A percentile compares a stretch with the other conserved stretches of the same genome.
Evolutionary conservation across 2,888 invertebrate species (phyloP).

Genomic region (Spodoptera littoralis): DNA sequence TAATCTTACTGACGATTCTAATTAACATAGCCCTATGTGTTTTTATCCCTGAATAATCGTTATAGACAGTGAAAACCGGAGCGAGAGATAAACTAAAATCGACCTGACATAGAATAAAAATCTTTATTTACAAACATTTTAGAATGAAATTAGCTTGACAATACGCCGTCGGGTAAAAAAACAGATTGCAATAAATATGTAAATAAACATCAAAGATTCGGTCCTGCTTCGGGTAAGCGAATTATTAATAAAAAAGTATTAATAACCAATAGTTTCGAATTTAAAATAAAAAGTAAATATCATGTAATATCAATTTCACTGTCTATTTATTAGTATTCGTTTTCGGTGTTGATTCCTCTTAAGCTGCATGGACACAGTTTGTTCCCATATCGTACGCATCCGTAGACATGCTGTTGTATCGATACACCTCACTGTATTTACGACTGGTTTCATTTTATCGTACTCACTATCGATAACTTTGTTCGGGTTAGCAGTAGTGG

Average conservation of each 20-base stretch:
- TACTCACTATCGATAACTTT: conserved; percentile 38
- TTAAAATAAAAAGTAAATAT: conserved; percentile 81
- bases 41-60: conserved; percentile 67
- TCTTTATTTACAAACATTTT: conserved; percentile 59
- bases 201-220: conserved; percentile 80
- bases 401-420: conserved; percentile 27
- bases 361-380: conserved; percentile 72
- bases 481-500: conserved; percentile 33
- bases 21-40: conserved; percentile 59
- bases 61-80: conserved; percentile 86
- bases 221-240: conserved; percentile 80
- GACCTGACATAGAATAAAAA: conserved; percentile 55
- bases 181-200: conserved; percentile 87
- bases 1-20: conserved; percentile 47
- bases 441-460: conserved; percentile 23
- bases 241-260: conserved; percentile 71
- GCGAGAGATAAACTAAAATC: conserved; percentile 51
- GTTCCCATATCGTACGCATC: conserved; percentile 75
- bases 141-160: conserved; percentile 61
- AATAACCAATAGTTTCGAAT: conserved; percentile 85
- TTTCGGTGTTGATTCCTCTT: conserved; percentile 89
- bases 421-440: conserved; percentile 11
- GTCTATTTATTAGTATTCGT: conserved; percentile 87
- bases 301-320: conserved; percentile 88
- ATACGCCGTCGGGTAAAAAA: conserved; percentile 72